Evolutionary conservation across 1,140 invertebrate species (phyloP).

Genomic region (Drosophila micromelanica): DNA sequence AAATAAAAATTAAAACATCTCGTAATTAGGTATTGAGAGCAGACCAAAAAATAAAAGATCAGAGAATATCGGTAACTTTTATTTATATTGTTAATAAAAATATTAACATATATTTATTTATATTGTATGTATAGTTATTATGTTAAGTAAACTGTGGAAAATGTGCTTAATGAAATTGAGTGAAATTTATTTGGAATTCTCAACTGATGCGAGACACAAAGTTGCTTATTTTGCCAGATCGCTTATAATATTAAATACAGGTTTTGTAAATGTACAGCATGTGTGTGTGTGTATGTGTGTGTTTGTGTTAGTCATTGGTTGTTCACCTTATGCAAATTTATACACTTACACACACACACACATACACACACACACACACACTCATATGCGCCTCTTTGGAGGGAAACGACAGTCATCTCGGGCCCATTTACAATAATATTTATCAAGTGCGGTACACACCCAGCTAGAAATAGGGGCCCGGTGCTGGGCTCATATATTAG

Average conservation of each 20-base stretch:
- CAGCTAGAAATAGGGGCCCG: conserved; percentile 24
- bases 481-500: conserved; percentile 38
- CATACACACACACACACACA: conserved; percentile 2
- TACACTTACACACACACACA: not conserved
- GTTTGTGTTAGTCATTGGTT: conserved; percentile 21
- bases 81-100: too few species aligned
- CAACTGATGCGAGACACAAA: not conserved
- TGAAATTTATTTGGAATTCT: not conserved
- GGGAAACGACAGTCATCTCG: conserved; percentile 35
- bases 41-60: too few species aligned
- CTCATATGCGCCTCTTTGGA: not conserved
- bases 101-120: too few species aligned
- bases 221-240: not conserved
- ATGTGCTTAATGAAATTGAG: too few species aligned
- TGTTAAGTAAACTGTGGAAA: too few species aligned
- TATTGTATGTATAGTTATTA: too few species aligned
- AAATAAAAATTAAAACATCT: too few species aligned
- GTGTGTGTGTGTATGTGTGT: too few species aligned
- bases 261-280: not conserved
- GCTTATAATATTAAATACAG: not conserved
- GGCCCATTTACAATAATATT: conserved; percentile 48
- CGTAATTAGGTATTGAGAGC: too few species aligned
- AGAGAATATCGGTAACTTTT: too few species aligned
- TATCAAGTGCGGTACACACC: conserved; percentile 51
- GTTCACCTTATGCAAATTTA: conserved; percentile 36